Evolutionary conservation across 2,888 invertebrate genomes (phyloP), one percentile per base, ranked within the genome.

Genomic region (Psylliodes chrysocephalus): DNA sequence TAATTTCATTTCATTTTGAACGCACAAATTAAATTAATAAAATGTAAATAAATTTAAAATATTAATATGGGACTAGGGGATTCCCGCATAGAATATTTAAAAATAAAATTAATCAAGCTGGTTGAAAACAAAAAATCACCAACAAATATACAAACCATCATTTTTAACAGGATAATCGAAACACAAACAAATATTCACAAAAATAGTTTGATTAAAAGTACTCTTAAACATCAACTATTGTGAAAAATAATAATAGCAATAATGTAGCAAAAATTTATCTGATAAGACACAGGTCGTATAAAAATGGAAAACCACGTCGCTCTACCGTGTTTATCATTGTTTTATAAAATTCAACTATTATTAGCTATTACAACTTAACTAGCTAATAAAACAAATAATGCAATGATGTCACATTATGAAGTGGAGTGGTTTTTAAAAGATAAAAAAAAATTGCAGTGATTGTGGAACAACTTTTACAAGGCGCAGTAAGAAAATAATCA

Each of bases 361-460:
- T 44, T 56, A 55, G 44, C 10, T 28, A 30, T 56, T 56, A 56
- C 40, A 38, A 38, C 18, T 17, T 22, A 19, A 46, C 46, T 25
- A 40, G 42, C 40, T 40, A 40, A 22, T 17, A 54, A 44, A 56
- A 56, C 44, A 44, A 56, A 56, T 28, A 56, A n/a, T n/a, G 44
- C n/a, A 25, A 42, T 55, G 55, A 56, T 56, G 44, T 56, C 55
- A 44, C n/a, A n/a, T n/a, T n/a, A n/a, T 42, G 18, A 6, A 30
- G 17, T 44, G 46, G 30, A 42, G 22, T 10, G 54, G 38, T 55
- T 22, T 8, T 17, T 18, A 17, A n/a, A 12, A 44, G 55, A 56
- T 46, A 56, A n/a, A 44, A 56, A 46, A n/a, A 17, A 17, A n/a
- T 40, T 8, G n/a, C 33, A 33, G 33, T n/a, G 7, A 33, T 10